A percentile compares a stretch with the other conserved stretches of the same genome.
phyloP scores from a whole-genome alignment of 1,140 invertebrate species.

The Brevipalpus yothersi region DNA sequence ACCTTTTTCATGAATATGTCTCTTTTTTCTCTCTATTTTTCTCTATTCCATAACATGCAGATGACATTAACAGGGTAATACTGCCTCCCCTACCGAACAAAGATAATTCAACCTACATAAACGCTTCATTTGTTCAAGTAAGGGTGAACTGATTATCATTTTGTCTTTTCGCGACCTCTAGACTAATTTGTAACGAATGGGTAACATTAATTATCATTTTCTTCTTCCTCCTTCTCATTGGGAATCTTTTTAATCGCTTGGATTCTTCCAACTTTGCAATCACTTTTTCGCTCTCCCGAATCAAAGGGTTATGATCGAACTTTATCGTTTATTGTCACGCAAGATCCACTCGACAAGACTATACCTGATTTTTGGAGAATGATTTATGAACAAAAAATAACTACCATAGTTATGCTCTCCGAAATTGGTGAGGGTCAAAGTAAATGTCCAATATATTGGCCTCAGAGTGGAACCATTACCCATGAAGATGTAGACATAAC shows the following conservation, averaged over 20 bases:
- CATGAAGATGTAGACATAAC: slow-evolving; percentile 61
- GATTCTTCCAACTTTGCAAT: background rate
- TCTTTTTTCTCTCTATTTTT: background rate
- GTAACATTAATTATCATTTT: no score
- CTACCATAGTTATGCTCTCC: slow-evolving; percentile 78
- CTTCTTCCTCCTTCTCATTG: background rate
- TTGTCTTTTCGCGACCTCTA: no score
- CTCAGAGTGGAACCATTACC: slow-evolving; percentile 41
- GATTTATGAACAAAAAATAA: slow-evolving; percentile 73
- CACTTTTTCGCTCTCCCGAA: background rate
- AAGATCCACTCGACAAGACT: slow-evolving; percentile 71
- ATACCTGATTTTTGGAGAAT: slow-evolving; percentile 87
- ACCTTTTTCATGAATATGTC: background rate
- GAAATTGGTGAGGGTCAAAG: slow-evolving; percentile 43
- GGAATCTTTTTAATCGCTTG: background rate
- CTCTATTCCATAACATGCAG: slow-evolving; percentile 7
- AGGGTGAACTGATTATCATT: slow-evolving; percentile 6
- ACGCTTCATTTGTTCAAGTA: slow-evolving; percentile 84
- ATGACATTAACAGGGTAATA: slow-evolving; percentile 68
- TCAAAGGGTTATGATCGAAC: slow-evolving; percentile 58
- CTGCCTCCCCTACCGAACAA: slow-evolving; percentile 45
- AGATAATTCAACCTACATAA: slow-evolving; percentile 85
- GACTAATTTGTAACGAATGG: no score
- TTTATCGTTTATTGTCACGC: slow-evolving; percentile 79
- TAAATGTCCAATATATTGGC: slow-evolving; percentile 64